A percentile compares a stretch with the other conserved stretches of the same genome.
Conservation (phyloP, 1,140 invertebrate species). For the Aphelenchoides besseyi region DNA sequence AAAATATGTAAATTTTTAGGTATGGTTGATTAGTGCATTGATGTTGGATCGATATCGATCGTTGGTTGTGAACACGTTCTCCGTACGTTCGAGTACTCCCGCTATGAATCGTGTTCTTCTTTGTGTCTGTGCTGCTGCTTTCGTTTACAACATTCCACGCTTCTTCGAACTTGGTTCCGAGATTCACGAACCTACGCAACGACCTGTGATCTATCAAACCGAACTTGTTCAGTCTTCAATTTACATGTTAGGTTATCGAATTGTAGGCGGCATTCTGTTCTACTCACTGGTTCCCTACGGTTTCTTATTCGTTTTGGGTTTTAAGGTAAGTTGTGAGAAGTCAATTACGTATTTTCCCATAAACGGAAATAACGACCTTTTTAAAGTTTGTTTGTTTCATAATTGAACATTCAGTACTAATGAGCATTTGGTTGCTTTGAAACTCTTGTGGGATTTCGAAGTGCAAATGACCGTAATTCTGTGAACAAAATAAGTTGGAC, state of each 20-base stretch:
- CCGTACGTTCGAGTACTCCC: slow-evolving; percentile 28
- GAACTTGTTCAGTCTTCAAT: slow-evolving; percentile 37
- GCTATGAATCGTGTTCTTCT: slow-evolving; percentile 32
- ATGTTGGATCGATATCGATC: slow-evolving; percentile 46
- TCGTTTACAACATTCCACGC: slow-evolving; percentile 38
- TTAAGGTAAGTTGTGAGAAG: slow-evolving; percentile 22
- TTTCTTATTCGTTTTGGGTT: slow-evolving; percentile 38
- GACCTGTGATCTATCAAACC: slow-evolving; percentile 31
- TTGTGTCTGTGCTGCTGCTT: slow-evolving; percentile 24
- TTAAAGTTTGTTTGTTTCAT: not conserved
- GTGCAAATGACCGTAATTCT: too few relatives aligned
- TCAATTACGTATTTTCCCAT: not conserved
- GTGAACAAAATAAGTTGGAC: too few relatives aligned
- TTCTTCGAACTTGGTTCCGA: slow-evolving; percentile 37
- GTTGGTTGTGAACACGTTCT: slow-evolving; percentile 29
- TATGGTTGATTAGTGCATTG: slow-evolving; percentile 36
- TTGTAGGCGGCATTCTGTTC: slow-evolving; percentile 41
- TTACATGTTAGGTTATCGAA: slow-evolving; percentile 49
- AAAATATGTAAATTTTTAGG: slow-evolving; percentile 14
- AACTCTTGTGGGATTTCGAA: too few relatives aligned
- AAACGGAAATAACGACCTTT: not conserved
- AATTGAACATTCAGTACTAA: not conserved
- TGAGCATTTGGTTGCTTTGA: too few relatives aligned
- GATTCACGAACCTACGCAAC: slow-evolving; percentile 19
- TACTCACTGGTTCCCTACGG: slow-evolving; percentile 47